Percentiles rank a stretch among this genome's conserved stretches.
phyloP scores from a whole-genome alignment of 2,888 invertebrate species.

The Fissipunctia ypsillon region DNA sequence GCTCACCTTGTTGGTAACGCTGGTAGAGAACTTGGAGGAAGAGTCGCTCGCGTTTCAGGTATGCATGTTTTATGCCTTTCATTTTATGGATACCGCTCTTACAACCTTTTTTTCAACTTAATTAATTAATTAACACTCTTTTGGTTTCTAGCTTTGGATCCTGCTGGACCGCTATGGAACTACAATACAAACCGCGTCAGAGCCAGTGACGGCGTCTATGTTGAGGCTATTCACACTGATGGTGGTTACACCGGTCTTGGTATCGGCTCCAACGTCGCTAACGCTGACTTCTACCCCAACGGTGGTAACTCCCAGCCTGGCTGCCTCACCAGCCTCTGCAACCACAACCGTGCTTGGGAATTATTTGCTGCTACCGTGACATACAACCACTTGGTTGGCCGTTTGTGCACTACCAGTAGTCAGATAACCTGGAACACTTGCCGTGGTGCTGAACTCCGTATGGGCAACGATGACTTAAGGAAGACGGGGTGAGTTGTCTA shows the following conservation, averaged over 20 bases:
- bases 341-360: slow-evolving; percentile 78
- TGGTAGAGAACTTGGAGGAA: too few relatives aligned
- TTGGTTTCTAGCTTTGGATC: slow-evolving; percentile 61
- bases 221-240: slow-evolving; percentile 78
- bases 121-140: neutral
- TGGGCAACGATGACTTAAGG: too few relatives aligned
- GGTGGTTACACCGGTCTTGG: slow-evolving; percentile 78
- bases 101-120: too few relatives aligned
- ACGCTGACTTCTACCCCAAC: slow-evolving; percentile 91
- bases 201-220: slow-evolving; percentile 79
- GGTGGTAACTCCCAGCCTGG: slow-evolving; percentile 83
- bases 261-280: slow-evolving; percentile 83
- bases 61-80: too few relatives aligned
- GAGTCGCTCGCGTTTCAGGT: too few relatives aligned
- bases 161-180: slow-evolving; percentile 70
- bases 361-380: slow-evolving; percentile 74
- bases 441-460: too few relatives aligned
- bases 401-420: slow-evolving; percentile 64
- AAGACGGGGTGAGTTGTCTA: too few relatives aligned
- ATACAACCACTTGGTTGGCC: slow-evolving; percentile 74
- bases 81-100: too few relatives aligned
- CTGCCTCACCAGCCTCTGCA: slow-evolving; percentile 73
- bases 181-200: slow-evolving; percentile 68
- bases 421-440: slow-evolving; percentile 61
- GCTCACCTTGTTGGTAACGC: too few relatives aligned